phyloP scores from a whole-genome alignment of 2,113 vertebrate species.

The Cynoglossus semilaevis region DNA sequence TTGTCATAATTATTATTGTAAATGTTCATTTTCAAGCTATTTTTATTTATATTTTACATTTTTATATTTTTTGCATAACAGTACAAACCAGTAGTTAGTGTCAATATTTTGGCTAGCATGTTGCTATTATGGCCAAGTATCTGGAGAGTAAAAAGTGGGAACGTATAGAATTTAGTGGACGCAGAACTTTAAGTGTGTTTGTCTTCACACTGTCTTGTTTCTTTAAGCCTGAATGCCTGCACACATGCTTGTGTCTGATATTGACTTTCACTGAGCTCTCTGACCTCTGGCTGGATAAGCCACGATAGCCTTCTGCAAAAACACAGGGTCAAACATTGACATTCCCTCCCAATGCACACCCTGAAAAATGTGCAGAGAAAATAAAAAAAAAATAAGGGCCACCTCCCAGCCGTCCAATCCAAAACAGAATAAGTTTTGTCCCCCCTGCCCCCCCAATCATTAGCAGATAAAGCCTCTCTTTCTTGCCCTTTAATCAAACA shows the following conservation, averaged over 20 bases:
- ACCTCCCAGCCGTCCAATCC: slow-evolving; percentile 30
- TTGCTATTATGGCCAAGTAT: too few species aligned
- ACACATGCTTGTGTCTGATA: slow-evolving; percentile 47
- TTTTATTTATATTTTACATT: too few species aligned
- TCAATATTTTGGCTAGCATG: too few species aligned
- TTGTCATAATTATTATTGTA: too few species aligned
- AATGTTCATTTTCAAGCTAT: too few species aligned
- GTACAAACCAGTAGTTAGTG: too few species aligned
- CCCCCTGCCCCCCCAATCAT: slow-evolving; percentile 45
- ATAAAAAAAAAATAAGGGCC: neutral
- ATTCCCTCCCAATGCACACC: slow-evolving; percentile 32
- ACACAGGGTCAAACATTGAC: slow-evolving; percentile 58
- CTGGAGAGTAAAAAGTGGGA: too few species aligned
- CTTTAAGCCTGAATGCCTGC: slow-evolving; percentile 44
- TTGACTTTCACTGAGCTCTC: slow-evolving; percentile 54
- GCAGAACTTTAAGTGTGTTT: too few species aligned
- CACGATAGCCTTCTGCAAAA: slow-evolving; percentile 36
- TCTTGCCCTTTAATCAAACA: slow-evolving; percentile 74
- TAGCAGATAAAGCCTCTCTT: slow-evolving; percentile 69
- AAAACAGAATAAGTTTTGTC: slow-evolving; percentile 66
- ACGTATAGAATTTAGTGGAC: too few species aligned
- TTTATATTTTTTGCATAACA: too few species aligned
- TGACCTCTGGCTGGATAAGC: slow-evolving; percentile 59
- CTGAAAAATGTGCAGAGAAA: slow-evolving; percentile 29
- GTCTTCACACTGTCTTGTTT: slow-evolving; percentile 28